Percentiles rank a stretch among this genome's conserved stretches.
Evolutionary conservation across 2,113 vertebrate species (phyloP).

Genomic region (Scatophagus argus): DNA sequence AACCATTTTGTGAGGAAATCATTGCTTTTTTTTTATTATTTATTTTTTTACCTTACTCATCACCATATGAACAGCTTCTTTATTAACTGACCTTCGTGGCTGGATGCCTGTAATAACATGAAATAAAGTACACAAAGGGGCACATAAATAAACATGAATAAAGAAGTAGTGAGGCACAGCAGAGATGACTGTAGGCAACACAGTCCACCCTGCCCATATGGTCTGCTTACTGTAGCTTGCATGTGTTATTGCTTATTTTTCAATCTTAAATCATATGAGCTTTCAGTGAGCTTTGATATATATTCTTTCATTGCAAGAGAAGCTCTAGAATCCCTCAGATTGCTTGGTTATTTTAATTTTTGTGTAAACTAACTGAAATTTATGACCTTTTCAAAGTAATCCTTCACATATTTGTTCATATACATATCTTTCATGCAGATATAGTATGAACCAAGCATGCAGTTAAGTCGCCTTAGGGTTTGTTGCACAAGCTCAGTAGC

Average conservation of each 20-base stretch:
- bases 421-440: neutral
- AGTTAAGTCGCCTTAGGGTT: neutral
- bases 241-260: neutral
- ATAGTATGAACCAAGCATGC: neutral
- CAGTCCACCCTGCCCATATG: neutral
- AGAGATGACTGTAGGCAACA: slow-evolving; percentile 11
- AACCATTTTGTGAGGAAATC: neutral
- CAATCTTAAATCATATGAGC: no score
- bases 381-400: neutral
- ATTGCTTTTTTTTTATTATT: neutral
- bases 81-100: neutral
- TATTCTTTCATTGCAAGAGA: neutral
- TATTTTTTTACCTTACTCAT: neutral
- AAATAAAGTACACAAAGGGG: neutral
- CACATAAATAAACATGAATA: neutral
- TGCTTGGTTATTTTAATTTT: neutral
- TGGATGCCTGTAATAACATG: neutral
- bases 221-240: neutral
- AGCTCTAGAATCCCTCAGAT: neutral
- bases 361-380: neutral
- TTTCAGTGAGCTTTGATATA: no score
- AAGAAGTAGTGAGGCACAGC: slow-evolving; percentile 27
- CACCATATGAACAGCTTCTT: neutral
- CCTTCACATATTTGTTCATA: neutral
- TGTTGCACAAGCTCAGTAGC: slow-evolving; percentile 2